Evolutionary conservation across 2,797 vertebrate species (phyloP).

Genomic region (Tragopan temminckii): DNA sequence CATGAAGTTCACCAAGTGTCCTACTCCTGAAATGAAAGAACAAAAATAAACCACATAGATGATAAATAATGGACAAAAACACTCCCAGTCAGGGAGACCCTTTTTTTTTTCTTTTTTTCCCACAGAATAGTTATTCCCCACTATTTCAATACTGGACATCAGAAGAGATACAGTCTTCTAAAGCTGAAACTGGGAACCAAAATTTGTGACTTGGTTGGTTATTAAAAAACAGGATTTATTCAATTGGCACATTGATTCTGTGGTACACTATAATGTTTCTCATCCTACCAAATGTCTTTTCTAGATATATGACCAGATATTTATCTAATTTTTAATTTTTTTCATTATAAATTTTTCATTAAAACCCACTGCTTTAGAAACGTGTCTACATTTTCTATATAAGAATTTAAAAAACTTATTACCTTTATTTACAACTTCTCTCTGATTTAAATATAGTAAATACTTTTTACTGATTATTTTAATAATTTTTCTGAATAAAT

Average conservation of each 20-base stretch:
- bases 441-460: accelerated
- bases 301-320: neutral
- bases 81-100: accelerated
- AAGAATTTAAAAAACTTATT: neutral
- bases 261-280: neutral
- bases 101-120: neutral
- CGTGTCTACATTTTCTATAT: neutral
- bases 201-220: accelerated
- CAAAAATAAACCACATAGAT: neutral
- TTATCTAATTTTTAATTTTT: too few species aligned
- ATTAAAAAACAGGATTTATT: neutral
- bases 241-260: neutral
- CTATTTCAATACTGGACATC: neutral
- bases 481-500: neutral
- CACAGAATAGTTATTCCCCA: neutral
- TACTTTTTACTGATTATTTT: neutral
- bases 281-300: accelerated
- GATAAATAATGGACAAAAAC: neutral
- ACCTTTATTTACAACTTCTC: neutral
- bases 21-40: neutral
- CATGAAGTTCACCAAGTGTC: neutral
- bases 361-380: neutral
- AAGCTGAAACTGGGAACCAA: neutral
- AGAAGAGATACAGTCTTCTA: neutral
- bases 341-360: neutral